Evolutionary conservation across 2,888 invertebrate genomes (phyloP), one percentile per base, ranked within the genome.

Genomic region (Epiblema foenella): DNA sequence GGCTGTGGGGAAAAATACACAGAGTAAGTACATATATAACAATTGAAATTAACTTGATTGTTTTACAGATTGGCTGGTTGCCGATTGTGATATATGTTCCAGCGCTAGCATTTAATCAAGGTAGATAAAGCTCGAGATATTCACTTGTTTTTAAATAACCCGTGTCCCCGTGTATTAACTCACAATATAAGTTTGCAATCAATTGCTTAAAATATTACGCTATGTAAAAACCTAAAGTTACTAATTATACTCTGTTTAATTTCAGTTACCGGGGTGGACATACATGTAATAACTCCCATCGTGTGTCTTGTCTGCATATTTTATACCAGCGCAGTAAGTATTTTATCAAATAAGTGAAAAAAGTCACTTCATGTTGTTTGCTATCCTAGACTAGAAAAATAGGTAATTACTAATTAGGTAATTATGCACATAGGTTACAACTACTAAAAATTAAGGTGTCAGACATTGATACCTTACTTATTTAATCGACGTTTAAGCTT

Each of bases 261-360:
- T 95, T 76, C 90, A 97, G 98, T 98, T 24, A 98, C 98, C 74
- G 98, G 97, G 62, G 95, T 98, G 11, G 95, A 96, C 79, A 95
- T 97, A 51, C 97, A 97, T 85, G 90, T 96, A 49, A 96, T 97
- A 18, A 97, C 98, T 0, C 96, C 97, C 2, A 95, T 97, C 52
- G 97, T 98, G 2, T 97, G 97, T 84, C 87, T 95, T 77, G 97
- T 97, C 77, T 97, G 98, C 93, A 96, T 97, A 82, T 97, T 98
- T 85, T 98, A 98, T 82, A 98, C 97, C 0, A 96, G 96, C 77
- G 94, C 96, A 85, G 97, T 97, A 91, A 95, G 96, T 94, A 74
- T 69, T 39, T 18, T 39, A 46, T 46, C n/a, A 46, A 46, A n/a
- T 8, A 2, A n/a, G 46, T 42, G 39, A 39, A 24, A 24, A 24